Evolutionary conservation across 2,797 vertebrate species (phyloP).

Genomic region (Sternarchorhynchus goeldii): DNA sequence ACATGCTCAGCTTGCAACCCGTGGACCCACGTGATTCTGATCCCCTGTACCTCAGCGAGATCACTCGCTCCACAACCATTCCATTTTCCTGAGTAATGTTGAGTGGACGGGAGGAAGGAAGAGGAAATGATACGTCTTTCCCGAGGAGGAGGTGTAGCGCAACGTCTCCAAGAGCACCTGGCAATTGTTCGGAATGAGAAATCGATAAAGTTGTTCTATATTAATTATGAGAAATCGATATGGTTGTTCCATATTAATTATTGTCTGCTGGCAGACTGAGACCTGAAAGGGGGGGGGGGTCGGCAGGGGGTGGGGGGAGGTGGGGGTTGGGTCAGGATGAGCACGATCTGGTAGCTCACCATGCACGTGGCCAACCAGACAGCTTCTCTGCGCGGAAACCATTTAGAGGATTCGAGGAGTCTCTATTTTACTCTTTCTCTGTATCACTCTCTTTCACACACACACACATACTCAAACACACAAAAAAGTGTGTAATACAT

Average conservation of each 20-base stretch:
- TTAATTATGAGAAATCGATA: conserved; percentile 72
- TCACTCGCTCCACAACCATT: neutral
- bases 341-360: conserved; percentile 35
- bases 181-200: conserved; percentile 60
- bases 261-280: conserved; percentile 42
- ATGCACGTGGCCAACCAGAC: neutral
- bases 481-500: neutral
- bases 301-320: conserved; percentile 22
- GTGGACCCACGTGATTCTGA: neutral
- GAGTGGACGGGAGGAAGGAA: neutral
- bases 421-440: neutral
- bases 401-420: conserved; percentile 27
- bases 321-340: conserved; percentile 48
- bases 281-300: too few species aligned
- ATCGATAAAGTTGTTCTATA: conserved; percentile 63
- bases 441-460: conserved; percentile 1
- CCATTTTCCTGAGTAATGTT: conserved; percentile 1
- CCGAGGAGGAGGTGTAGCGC: conserved; percentile 36
- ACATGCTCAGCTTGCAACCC: neutral
- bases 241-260: conserved; percentile 65
- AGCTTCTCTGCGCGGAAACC: conserved; percentile 13
- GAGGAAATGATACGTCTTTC: conserved; percentile 47
- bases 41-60: conserved; percentile 4
- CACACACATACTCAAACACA: too few species aligned
- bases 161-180: conserved; percentile 49